Conservation (phyloP, 2,113 vertebrate genomes). For the Holacanthus passer region DNA sequence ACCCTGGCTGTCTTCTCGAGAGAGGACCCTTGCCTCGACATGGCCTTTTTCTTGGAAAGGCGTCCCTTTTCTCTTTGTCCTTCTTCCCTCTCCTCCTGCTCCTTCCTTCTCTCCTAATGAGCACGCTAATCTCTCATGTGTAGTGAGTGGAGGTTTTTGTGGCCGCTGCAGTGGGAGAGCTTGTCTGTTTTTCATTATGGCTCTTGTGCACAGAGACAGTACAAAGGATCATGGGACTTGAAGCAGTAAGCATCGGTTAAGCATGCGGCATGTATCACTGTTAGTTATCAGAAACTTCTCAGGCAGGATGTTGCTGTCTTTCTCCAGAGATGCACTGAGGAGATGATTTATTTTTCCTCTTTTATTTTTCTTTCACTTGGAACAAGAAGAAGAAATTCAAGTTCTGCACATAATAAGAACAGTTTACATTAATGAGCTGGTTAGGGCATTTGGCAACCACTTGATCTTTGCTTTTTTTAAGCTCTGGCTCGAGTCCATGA, state of each 20-base stretch:
- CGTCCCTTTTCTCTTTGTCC: constrained; percentile 40
- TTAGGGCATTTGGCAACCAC: neutral
- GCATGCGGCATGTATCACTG: constrained; percentile 45
- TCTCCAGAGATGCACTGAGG: constrained; percentile 21
- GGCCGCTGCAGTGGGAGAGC: constrained; percentile 70
- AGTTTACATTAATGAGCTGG: constrained; percentile 20
- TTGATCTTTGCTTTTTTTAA: neutral
- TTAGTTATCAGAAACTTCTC: constrained; percentile 48
- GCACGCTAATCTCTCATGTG: constrained; percentile 77
- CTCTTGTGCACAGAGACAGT: constrained; percentile 57
- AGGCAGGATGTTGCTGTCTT: constrained; percentile 31
- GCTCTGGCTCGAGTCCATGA: neutral
- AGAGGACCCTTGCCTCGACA: constrained; percentile 43
- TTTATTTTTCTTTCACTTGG: constrained; percentile 22
- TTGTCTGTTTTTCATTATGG: constrained; percentile 79
- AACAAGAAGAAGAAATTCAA: constrained; percentile 21
- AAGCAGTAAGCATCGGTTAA: constrained; percentile 49
- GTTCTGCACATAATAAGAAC: constrained; percentile 3
- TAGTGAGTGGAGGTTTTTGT: constrained; percentile 70
- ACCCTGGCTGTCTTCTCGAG: constrained; percentile 39
- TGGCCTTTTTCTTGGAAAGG: constrained; percentile 56
- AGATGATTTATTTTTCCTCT: constrained; percentile 21
- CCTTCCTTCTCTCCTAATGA: constrained; percentile 76
- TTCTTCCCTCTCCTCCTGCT: constrained; percentile 42
- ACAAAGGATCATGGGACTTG: constrained; percentile 73